Base-by-base conservation (phyloP, 1,140 invertebrate genomes). In the Leptinotarsa undecemlineata region DNA sequence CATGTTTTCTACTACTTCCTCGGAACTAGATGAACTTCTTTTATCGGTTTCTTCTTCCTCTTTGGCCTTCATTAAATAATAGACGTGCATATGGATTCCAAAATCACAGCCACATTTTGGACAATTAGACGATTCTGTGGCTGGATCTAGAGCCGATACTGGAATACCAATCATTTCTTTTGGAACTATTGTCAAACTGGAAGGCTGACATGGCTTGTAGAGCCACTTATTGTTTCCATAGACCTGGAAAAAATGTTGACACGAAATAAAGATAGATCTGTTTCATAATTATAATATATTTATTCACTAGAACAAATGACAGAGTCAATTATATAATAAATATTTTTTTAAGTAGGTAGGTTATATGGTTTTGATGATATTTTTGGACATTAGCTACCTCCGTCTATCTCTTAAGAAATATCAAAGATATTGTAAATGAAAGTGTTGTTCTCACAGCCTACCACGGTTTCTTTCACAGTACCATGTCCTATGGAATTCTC, bases 151-250 rank as follows among this genome's bases (percentile, higher is more conserved):
- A 19, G 79, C 23, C n/a, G 79, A 70, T 57, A 83, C 75, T 4
- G 79, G 74, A 33, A 71, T 63, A 20, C 81, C 81, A 61, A 83
- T 77, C 4, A 82, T 74, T 70, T 83, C 81, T 72, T 74, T 77
- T n/a, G 77, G 78, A 8, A 82, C 80, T 60, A 78, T 81, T 19
- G 20, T 69, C 3, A 83, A 72, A 67, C 78, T 77, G 64, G 81
- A 83, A 19, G 81, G 81, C 74, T 79, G 72, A 71, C 83, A 84
- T 51, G 80, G 79, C 68, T 81, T 79, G 64, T 83, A 84, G 68
- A 83, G 79, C 60, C 75, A 82, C 68, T 80, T 76, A 48, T 81
- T 79, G 20, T 71, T 72, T 33, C 75, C 77, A 3, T 68, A 78
- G 6, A 84, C 76, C 83, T 84, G 51, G 73, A 82, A 79, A 21